phyloP scores from a whole-genome alignment of 2,888 invertebrate genomes.

The Xestoiulus laeticollis region DNA sequence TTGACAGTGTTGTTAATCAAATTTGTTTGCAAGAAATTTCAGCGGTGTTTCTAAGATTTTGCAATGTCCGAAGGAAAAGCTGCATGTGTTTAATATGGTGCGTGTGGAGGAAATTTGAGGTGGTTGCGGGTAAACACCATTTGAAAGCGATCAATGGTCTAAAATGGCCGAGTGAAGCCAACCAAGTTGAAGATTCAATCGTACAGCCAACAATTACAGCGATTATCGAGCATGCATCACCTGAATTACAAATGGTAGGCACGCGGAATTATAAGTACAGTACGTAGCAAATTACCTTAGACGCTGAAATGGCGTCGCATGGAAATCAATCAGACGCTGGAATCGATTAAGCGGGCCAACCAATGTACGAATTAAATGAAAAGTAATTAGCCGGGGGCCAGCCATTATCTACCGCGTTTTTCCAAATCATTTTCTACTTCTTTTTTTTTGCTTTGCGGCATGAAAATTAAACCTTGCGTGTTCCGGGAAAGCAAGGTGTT shows the following conservation, averaged over 20 bases:
- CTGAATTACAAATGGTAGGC: constrained; percentile 31
- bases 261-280: background rate
- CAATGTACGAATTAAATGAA: constrained; percentile 9
- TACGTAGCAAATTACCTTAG: background rate
- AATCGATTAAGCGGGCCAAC: background rate
- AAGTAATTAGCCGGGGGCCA: background rate
- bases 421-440: background rate
- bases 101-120: background rate
- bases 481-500: too few relatives aligned
- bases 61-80: background rate
- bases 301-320: background rate
- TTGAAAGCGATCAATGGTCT: constrained; percentile 9
- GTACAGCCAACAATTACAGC: constrained; percentile 36
- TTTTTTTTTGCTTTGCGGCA: background rate
- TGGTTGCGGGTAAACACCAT: background rate
- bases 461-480: background rate
- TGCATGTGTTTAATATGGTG: background rate
- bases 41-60: background rate
- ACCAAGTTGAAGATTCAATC: constrained; percentile 14
- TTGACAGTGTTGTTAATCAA: too few relatives aligned
- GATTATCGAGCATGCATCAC: constrained; percentile 15
- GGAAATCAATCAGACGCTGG: constrained; percentile 9
- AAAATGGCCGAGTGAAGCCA: constrained; percentile 34
- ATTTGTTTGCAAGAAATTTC: background rate
- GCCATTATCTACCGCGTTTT: background rate